phyloP scores from a whole-genome alignment of 1,140 invertebrate species.

The Drosophila ercepeae region DNA sequence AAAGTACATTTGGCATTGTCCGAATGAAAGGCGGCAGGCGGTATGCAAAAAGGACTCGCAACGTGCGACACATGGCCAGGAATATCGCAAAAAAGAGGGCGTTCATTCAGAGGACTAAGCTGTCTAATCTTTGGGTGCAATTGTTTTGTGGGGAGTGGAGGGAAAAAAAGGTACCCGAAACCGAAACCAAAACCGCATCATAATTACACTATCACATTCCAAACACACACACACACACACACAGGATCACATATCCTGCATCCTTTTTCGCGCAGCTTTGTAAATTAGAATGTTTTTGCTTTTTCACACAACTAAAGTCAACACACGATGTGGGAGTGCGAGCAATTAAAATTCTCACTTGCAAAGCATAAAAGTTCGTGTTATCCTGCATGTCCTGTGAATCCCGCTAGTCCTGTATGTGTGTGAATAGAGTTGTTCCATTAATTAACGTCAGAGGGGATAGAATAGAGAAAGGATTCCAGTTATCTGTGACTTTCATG shows the following conservation, averaged over 20 bases:
- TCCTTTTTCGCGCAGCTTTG: conserved; percentile 53
- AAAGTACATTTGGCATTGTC: conserved; percentile 63
- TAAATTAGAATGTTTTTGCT: conserved; percentile 82
- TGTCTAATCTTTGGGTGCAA: conserved; percentile 71
- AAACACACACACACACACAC: conserved; percentile 35
- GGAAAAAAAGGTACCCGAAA: conserved; percentile 6
- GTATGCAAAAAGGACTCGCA: conserved; percentile 68
- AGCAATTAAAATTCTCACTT: conserved; percentile 69
- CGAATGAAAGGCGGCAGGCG: conserved; percentile 16
- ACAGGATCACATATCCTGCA: conserved; percentile 59
- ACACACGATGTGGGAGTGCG: conserved; percentile 24
- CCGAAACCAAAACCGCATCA: conserved; percentile 70
- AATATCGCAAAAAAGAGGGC: conserved; percentile 4
- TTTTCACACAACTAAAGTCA: conserved; percentile 82
- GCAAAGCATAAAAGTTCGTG: conserved; percentile 34
- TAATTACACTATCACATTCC: conserved; percentile 81
- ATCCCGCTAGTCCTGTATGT: neutral
- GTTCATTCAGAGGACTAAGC: conserved; percentile 53
- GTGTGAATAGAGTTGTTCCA: conserved; percentile 13
- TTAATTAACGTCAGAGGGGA: conserved; percentile 60
- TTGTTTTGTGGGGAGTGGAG: conserved; percentile 46
- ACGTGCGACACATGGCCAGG: conserved; percentile 52
- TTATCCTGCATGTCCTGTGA: conserved; percentile 14
- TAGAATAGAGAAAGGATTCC: neutral
- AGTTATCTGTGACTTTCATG: conserved; percentile 43